Evolutionary conservation across 92 coral and sea anemone genomes (phyloP), one percentile per base, ranked within the genome.

Genomic region (Porites cylindrica): DNA sequence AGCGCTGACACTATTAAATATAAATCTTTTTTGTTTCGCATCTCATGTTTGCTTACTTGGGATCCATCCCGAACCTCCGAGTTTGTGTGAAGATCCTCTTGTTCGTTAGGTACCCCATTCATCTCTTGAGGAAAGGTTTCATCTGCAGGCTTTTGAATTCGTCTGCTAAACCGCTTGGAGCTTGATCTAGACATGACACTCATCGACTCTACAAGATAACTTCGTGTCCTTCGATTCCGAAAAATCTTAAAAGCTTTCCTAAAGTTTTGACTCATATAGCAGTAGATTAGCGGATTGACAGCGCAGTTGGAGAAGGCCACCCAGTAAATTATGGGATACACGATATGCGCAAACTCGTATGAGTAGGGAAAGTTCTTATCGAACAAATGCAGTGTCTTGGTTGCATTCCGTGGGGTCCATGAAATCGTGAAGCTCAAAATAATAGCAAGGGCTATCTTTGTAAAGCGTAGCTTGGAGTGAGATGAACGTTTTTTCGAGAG

Each of bases 261-360:
- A 51, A 95, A 95, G 60, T 92, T 95, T 52, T 91, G 94, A 67
- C 98, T 95, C 96, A 95, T 93, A 81, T 88, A 95, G 60, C 96
- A 95, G 81, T 95, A 95, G 51, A 95, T 20, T 7, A 95, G 23
- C 10, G 98, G 98, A 72, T 95, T 95, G 10, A 91, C 79, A 0
- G 98, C 96, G 59, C 98, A 95, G 85, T 95, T 95, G 14, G 98
- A 95, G 72, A 77, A 95, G 9, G 92, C 91, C 3, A 91, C 77
- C 51, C 92, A 82, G 50, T 53, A 85, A 6, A 93, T 84, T 1
- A 95, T 77, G 1, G 93, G 91, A 12, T 79, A 89, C 26, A 83
- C 66, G 9, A 94, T 68, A 51, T 66, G 84, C 18, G 53, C 59
- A 23, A 70, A 54, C 2, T 75, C 24, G 20, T 32, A 10, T 1